Percentiles rank a stretch among this genome's conserved stretches.
Evolutionary conservation across 2,888 invertebrate species (phyloP).

Genomic region (Tinea trinotella): DNA sequence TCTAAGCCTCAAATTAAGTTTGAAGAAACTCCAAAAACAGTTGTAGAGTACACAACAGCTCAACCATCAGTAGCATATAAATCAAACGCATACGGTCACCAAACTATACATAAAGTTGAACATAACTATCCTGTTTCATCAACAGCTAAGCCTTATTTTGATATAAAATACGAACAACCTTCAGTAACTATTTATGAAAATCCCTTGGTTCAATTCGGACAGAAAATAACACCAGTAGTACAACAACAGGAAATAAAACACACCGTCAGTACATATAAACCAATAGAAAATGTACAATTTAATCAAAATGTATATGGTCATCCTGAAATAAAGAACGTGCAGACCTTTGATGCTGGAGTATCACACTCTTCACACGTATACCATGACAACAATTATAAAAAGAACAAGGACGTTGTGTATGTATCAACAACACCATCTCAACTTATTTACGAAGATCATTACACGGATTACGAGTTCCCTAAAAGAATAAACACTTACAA

Average conservation of each 20-base stretch:
- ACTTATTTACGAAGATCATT: conserved; percentile 54
- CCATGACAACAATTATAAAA: conserved; percentile 38
- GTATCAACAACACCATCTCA: conserved; percentile 54
- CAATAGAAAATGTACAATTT: conserved; percentile 35
- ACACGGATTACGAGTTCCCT: conserved; percentile 42
- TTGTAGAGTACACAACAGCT: conserved; percentile 25
- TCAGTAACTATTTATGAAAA: conserved; percentile 52
- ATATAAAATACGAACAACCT: conserved; percentile 45
- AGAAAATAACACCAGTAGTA: conserved; percentile 42
- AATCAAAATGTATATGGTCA: conserved; percentile 44
- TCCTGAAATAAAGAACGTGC: conserved; percentile 53
- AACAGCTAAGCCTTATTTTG: conserved; percentile 36
- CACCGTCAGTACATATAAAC: conserved; percentile 32
- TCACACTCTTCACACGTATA: conserved; percentile 46
- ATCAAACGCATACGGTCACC: conserved; percentile 48
- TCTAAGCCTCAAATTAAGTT: conserved; percentile 36
- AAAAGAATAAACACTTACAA: conserved; percentile 37
- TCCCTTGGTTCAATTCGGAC: conserved; percentile 47
- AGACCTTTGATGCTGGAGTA: conserved; percentile 32
- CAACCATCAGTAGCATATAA: conserved; percentile 38
- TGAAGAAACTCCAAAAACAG: conserved; percentile 40
- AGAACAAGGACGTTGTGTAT: conserved; percentile 37
- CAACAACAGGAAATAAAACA: conserved; percentile 45
- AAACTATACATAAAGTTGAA: conserved; percentile 48
- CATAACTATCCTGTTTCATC: conserved; percentile 40